Percentiles rank a stretch among this genome's conserved stretches.
Conservation (phyloP, 2,888 invertebrate genomes). For the Cryptosula pallasiana region DNA sequence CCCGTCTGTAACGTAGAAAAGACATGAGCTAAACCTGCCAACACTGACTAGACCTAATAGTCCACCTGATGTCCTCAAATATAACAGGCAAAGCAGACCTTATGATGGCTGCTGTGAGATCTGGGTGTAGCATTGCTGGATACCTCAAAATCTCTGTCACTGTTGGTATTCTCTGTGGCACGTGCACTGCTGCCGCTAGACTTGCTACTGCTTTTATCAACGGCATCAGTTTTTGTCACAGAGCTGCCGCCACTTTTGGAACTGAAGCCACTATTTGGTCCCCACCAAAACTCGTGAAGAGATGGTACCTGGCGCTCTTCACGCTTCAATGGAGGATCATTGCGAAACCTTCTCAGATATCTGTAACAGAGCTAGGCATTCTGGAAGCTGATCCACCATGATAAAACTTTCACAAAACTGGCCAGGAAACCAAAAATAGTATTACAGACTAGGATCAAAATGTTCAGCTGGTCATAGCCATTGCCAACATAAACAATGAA, state of each 20-base stretch:
- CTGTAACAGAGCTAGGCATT: too few relatives aligned
- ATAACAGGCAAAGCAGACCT: too few relatives aligned
- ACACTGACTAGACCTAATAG: too few relatives aligned
- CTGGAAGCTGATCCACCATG: too few relatives aligned
- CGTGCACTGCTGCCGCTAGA: neutral
- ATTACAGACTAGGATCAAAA: too few relatives aligned
- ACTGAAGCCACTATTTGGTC: neutral
- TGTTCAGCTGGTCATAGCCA: too few relatives aligned
- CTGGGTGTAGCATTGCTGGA: conserved; percentile 5
- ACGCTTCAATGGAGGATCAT: neutral
- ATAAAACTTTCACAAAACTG: too few relatives aligned
- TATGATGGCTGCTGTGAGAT: neutral
- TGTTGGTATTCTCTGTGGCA: neutral
- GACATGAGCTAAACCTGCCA: too few relatives aligned
- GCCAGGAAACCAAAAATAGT: too few relatives aligned
- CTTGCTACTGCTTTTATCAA: neutral
- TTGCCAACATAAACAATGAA: too few relatives aligned
- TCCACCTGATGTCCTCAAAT: too few relatives aligned
- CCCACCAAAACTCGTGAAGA: conserved; percentile 14
- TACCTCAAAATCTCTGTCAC: neutral
- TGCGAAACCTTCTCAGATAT: conserved; percentile 15
- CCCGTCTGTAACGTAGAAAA: neutral
- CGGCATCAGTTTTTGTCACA: neutral
- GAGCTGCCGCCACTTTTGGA: neutral
- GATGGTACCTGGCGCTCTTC: conserved; percentile 9